Base-by-base conservation (phyloP, 2,888 invertebrate genomes). In the Xanthostigma xanthostigma region DNA sequence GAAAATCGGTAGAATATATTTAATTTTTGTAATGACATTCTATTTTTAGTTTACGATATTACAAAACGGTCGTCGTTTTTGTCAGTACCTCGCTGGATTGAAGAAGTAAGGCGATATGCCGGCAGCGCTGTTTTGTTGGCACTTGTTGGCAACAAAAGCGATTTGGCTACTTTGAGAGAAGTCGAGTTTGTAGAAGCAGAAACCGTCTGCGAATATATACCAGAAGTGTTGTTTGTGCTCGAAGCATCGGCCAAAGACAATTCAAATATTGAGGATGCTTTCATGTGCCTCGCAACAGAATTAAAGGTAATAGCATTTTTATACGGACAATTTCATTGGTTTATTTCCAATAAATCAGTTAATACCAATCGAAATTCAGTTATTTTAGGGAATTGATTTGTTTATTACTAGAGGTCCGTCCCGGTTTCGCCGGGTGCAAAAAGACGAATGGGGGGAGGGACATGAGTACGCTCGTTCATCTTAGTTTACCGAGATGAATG, bases 241-340 rank as follows among this genome's bases (percentile, higher is more conserved):
- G 91, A 92, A 68, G 87, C 90, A 10, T 92, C 91, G 51, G 90
- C 91, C 53, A 91, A 92, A 69, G 88, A 87, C 59, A 92, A 92
- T 62, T 85, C 85, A 45, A 91, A 92, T 69, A 81, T 93, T 56
- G 92, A 93, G 64, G 85, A 86, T 57, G 85, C 88, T 53, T 93
- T 93, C 69, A 75, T 84, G 51, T 84, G 81, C 61, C 70, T 93
- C 61, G 92, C 92, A 48, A 83, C 85, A 45, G 89, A 91, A 70
- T 71, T 93, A 51, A 93, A 92, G 78, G 88, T 81, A 62, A 58
- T 3, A 27, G 27, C 6, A 27, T 27, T 27, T 27, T 27, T 27
- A 27, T 27, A 27, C 27, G 27, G 3, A 6, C 3, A 27, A 27
- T 27, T 27, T 27, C 27, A 27, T 27, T 48, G 49, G 35, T 35